Conservation (phyloP, 1,140 invertebrate genomes). For the Pseudomyrmex dendroicus region DNA sequence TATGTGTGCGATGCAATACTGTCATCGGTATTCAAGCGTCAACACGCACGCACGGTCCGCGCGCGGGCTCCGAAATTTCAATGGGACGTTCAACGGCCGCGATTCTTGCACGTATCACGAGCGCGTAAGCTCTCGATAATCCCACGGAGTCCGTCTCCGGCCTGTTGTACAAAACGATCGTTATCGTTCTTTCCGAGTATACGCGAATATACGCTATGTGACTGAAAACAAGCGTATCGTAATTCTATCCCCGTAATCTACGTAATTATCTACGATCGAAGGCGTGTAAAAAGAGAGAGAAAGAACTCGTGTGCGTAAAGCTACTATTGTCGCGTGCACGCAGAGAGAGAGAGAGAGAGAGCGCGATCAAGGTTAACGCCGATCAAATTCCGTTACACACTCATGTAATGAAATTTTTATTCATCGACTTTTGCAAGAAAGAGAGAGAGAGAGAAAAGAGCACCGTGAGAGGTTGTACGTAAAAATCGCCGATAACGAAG, state of each 20-base stretch:
- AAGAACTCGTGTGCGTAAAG: constrained; percentile 6
- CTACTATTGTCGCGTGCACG: constrained; percentile 42
- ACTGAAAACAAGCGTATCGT: constrained; percentile 59
- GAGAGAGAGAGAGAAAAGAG: neutral
- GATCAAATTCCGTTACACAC: constrained; percentile 53
- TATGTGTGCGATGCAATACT: constrained; percentile 61
- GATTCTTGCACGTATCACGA: constrained; percentile 77
- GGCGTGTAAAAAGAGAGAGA: constrained; percentile 20
- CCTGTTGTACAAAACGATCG: constrained; percentile 40
- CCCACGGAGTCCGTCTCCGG: constrained; percentile 50
- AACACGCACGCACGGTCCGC: constrained; percentile 58
- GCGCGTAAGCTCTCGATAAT: constrained; percentile 60
- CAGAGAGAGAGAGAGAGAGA: neutral
- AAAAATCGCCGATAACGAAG: neutral
- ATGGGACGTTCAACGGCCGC: constrained; percentile 63
- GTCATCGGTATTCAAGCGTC: constrained; percentile 78
- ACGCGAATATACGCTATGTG: constrained; percentile 45
- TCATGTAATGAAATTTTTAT: constrained; percentile 43
- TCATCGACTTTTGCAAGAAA: neutral
- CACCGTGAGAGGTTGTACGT: neutral
- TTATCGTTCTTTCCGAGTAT: constrained; percentile 54
- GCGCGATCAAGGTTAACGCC: constrained; percentile 49
- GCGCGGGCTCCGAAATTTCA: constrained; percentile 78
- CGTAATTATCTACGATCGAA: constrained; percentile 53
- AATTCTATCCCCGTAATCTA: constrained; percentile 57